Percentiles rank a stretch among this genome's conserved stretches.
Conservation (phyloP, 1,140 invertebrate species). For the Drosophila albomicans region DNA sequence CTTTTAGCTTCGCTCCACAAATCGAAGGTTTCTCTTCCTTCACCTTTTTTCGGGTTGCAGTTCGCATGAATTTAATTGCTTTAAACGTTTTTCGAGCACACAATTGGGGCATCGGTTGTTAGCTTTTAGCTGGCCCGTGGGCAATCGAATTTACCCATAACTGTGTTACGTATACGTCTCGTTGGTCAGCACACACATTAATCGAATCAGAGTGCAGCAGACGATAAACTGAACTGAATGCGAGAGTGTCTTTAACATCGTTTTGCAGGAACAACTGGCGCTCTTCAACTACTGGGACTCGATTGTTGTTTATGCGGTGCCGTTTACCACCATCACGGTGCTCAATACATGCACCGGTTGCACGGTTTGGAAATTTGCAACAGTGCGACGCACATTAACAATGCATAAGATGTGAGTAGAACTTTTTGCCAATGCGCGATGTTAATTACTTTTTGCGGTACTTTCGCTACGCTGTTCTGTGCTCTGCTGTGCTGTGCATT, state of each 20-base stretch:
- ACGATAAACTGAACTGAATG: background rate
- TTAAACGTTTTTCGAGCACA: background rate
- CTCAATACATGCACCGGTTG: constrained; percentile 90
- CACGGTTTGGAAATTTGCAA: constrained; percentile 87
- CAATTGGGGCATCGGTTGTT: background rate
- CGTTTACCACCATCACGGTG: constrained; percentile 89
- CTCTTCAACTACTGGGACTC: constrained; percentile 90
- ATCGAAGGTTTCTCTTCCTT: background rate
- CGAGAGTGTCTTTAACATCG: too few species aligned
- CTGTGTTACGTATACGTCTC: constrained; percentile 5
- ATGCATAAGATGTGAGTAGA: constrained; percentile 76
- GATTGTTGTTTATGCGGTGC: constrained; percentile 89
- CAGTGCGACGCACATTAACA: constrained; percentile 86
- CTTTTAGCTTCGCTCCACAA: background rate
- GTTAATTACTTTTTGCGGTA: constrained; percentile 3
- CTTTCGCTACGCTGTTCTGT: constrained; percentile 1
- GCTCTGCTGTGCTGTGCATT: constrained; percentile 25
- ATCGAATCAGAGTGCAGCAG: background rate
- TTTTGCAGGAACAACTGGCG: constrained; percentile 85
- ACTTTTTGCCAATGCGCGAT: background rate
- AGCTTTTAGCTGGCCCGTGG: background rate
- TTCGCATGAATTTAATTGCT: background rate
- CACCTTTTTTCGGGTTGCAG: background rate
- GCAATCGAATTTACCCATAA: background rate
- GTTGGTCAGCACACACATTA: background rate